Evolutionary conservation across 1,140 invertebrate species (phyloP), one percentile per base, ranked within the genome.

Genomic region (Diploscapter pachys): DNA sequence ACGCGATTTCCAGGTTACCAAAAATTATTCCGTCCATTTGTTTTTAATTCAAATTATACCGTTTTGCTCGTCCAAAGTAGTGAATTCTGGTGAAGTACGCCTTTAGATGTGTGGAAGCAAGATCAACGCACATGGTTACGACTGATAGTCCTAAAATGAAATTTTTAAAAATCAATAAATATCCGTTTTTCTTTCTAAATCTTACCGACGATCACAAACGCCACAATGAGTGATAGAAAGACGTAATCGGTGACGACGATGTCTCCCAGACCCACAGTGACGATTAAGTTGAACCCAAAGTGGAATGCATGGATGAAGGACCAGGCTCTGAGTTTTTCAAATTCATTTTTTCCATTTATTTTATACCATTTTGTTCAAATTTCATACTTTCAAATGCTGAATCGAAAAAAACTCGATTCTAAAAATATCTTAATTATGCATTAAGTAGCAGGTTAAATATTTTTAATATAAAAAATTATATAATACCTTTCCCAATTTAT

Each of bases 271-370:
- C 83, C 83, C 53, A 85, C 83, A 6, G 83, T 85, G 6, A 85
- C 83, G 71, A 85, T 86, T 11, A 86, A 66, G 75, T 85, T 85
- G 64, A 85, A 85, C 57, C 84, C 83, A 71, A 85, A 85, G 71
- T 85, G 83, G 68, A 85, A 85, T 11, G 83, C 84, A 70, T 85
- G 83, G 65, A 85, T 85, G 82, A 85, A 85, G 77, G 81, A 84
- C 81, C 81, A 82, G 49, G 79, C 77, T 53, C 75, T 76, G 63
- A 61, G 72, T 51, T 6, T 52, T 52, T 8, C 57, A 31, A 59
- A 8, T 5, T 53, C 56, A 48, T 5, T 68, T 68, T 68, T 13
- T 9, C 9, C 8, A 68, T 31, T 31, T 31, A 31, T 31, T 31
- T 31, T 31, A 31, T 1, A 31, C 31, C 31, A 31, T 31, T 31